phyloP scores from a whole-genome alignment of 2,888 invertebrate species.

The Anthophora plumipes region DNA sequence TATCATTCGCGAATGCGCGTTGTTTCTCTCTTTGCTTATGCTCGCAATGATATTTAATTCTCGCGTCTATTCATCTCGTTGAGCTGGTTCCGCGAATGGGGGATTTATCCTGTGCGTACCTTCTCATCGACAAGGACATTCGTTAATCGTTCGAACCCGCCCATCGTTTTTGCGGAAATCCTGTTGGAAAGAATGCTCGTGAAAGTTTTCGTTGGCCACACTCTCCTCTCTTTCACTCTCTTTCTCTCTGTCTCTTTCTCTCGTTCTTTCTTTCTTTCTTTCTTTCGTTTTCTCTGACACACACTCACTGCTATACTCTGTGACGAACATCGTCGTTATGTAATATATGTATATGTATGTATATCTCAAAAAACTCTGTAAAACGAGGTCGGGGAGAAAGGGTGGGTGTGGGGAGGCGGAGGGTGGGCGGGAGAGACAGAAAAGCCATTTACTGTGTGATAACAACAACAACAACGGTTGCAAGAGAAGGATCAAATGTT shows the following conservation, averaged over 20 bases:
- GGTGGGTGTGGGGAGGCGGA: too few relatives aligned
- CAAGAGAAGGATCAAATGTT: constrained; percentile 9
- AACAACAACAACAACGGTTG: constrained; percentile 3
- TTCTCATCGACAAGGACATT: constrained; percentile 53
- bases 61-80: constrained; percentile 64
- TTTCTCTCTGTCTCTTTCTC: background rate
- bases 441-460: constrained; percentile 1
- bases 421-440: constrained; percentile 9
- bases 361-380: constrained; percentile 17
- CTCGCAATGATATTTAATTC: constrained; percentile 51
- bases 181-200: constrained; percentile 55
- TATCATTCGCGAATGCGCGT: constrained; percentile 36
- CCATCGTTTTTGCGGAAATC: constrained; percentile 52
- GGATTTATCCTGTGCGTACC: constrained; percentile 66
- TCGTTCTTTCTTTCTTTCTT: background rate
- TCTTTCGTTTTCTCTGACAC: background rate
- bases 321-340: constrained; percentile 3
- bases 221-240: background rate
- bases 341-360: too few relatives aligned
- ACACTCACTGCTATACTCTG: background rate
- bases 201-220: constrained; percentile 34
- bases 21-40: constrained; percentile 57
- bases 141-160: constrained; percentile 53
- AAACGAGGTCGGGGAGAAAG: constrained; percentile 8
- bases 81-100: constrained; percentile 72